Conservation (phyloP, 2,888 invertebrate genomes). For the Drosophila formosana region DNA sequence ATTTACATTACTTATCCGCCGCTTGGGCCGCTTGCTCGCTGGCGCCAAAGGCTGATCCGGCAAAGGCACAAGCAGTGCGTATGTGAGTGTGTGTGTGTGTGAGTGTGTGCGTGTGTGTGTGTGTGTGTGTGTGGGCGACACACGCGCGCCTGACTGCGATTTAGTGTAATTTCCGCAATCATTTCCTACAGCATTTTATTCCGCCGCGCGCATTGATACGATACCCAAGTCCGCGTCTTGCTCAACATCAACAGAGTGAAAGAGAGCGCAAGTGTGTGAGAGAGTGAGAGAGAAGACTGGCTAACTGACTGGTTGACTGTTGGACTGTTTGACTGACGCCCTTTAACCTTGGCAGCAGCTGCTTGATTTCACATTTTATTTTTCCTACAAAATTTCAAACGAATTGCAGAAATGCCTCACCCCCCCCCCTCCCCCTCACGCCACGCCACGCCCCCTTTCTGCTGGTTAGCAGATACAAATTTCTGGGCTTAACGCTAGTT, state of each 20-base stretch:
- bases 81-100: conserved; percentile 8
- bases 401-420: conserved; percentile 37
- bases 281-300: conserved; percentile 10
- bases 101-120: conserved; percentile 7
- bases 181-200: conserved; percentile 77
- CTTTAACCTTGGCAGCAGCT: conserved; percentile 49
- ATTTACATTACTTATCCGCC: conserved; percentile 66
- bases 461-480: conserved; percentile 18
- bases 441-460: background rate
- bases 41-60: conserved; percentile 24
- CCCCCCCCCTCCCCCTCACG: background rate
- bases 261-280: background rate
- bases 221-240: conserved; percentile 22
- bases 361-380: conserved; percentile 37
- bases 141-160: conserved; percentile 61
- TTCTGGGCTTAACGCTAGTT: conserved; percentile 12
- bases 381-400: conserved; percentile 32
- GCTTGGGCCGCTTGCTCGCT: conserved; percentile 30
- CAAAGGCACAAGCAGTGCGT: conserved; percentile 5
- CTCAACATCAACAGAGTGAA: background rate
- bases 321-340: conserved; percentile 20
- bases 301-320: conserved; percentile 37
- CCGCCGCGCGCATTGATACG: conserved; percentile 59
- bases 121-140: conserved; percentile 39
- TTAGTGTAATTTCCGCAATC: conserved; percentile 79